These are phyloP conservation scores for Petrocephalus zakoni DNA, from an alignment of 2,113 vertebrate genomes.

Conservation along the genomic window DNA sequence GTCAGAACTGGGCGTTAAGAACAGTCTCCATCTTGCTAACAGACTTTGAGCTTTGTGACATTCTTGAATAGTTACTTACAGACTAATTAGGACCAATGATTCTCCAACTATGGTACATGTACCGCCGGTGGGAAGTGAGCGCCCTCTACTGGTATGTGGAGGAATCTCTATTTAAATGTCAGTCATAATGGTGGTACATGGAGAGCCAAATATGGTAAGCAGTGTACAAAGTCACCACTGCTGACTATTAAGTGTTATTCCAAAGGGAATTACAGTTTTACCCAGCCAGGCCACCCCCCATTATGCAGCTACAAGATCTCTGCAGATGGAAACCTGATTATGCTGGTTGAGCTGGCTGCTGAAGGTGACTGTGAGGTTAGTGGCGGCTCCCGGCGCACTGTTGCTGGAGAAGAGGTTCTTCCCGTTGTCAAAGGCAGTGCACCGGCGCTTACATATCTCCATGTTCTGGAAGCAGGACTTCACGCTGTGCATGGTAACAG, in stretches of 20 bases:
- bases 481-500: conserved; percentile 64
- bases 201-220: not conserved
- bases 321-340: conserved; percentile 74
- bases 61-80: not conserved
- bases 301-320: not conserved
- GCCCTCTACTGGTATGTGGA: not conserved
- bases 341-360: conserved; percentile 92
- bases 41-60: not conserved
- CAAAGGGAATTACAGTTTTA: not conserved
- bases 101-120: not conserved
- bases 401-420: conserved; percentile 85
- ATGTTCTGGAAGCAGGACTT: conserved; percentile 98
- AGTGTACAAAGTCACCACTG: not conserved
- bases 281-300: not conserved
- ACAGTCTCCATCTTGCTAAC: not conserved
- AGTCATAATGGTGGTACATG: not conserved
- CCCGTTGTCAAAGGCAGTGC: conserved; percentile 86
- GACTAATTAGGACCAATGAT: not conserved
- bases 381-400: conserved; percentile 79
- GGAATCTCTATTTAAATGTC: not conserved
- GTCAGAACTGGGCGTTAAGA: not conserved
- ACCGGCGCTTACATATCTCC: conserved; percentile 95
- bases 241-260: not conserved
- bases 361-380: conserved; percentile 96
- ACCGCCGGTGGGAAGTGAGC: not conserved